Evolutionary conservation across 2,113 vertebrate species (phyloP).

Genomic region (Odocoileus hemionus): DNA sequence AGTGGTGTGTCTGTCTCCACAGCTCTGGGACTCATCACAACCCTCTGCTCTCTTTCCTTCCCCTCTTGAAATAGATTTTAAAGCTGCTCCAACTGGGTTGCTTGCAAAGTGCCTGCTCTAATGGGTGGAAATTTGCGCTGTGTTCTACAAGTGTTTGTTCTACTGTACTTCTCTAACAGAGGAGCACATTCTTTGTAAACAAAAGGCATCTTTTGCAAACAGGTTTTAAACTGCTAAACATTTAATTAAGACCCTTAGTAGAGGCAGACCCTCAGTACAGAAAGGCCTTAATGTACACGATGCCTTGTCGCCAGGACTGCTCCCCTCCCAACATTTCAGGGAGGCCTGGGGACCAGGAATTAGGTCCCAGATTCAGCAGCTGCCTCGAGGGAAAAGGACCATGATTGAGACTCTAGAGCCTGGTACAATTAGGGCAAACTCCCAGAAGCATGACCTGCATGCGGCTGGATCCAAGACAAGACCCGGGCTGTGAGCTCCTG

Average conservation of each 20-base stretch:
- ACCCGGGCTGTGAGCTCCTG: background rate
- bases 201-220: background rate
- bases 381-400: no score
- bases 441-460: background rate
- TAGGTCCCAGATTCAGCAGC: background rate
- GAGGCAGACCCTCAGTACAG: background rate
- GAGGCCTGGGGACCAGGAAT: background rate
- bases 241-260: background rate
- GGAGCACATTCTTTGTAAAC: background rate
- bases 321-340: background rate
- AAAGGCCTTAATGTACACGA: background rate
- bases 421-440: background rate
- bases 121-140: background rate
- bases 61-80: background rate
- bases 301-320: background rate
- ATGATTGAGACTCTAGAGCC: rapidly evolving
- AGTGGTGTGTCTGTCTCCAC: background rate
- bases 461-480: background rate
- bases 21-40: background rate
- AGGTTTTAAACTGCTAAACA: background rate
- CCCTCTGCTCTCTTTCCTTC: background rate
- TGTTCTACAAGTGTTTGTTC: background rate
- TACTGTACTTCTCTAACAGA: background rate
- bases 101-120: background rate
- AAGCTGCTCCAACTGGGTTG: background rate